Conservation (phyloP, 2,888 invertebrate species). For the Ormia ochracea region DNA sequence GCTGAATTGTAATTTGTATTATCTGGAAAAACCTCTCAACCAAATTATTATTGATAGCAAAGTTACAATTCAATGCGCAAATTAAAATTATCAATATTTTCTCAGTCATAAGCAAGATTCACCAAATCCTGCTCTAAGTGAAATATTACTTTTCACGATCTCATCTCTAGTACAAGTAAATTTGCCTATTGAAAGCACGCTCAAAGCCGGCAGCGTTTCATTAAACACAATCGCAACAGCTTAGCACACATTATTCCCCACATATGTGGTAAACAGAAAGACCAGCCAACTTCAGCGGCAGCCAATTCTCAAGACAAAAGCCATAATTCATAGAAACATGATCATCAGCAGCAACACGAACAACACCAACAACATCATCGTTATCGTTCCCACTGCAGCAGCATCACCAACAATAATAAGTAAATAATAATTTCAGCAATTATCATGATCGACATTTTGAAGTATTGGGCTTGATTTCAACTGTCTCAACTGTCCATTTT, state of each 20-base stretch:
- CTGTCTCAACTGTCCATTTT: constrained; percentile 62
- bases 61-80: no score
- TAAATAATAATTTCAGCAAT: constrained; percentile 56
- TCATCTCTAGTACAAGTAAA: neutral
- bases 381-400: neutral
- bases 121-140: no score
- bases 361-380: constrained; percentile 15
- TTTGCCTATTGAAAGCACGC: constrained; percentile 24
- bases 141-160: neutral
- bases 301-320: constrained; percentile 36
- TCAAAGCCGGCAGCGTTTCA: constrained; percentile 51
- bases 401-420: constrained; percentile 27
- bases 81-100: no score
- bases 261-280: neutral
- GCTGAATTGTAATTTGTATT: no score
- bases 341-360: constrained; percentile 32
- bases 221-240: constrained; percentile 11
- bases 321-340: constrained; percentile 45
- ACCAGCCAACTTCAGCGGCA: constrained; percentile 27
- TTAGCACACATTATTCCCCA: constrained; percentile 18
- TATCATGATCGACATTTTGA: constrained; percentile 63
- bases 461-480: constrained; percentile 62
- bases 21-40: no score
- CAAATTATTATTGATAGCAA: no score
- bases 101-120: no score